Evolutionary conservation across 2,113 vertebrate genomes (phyloP), one percentile per base, ranked within the genome.

Genomic region (Phyllostomus hastatus): DNA sequence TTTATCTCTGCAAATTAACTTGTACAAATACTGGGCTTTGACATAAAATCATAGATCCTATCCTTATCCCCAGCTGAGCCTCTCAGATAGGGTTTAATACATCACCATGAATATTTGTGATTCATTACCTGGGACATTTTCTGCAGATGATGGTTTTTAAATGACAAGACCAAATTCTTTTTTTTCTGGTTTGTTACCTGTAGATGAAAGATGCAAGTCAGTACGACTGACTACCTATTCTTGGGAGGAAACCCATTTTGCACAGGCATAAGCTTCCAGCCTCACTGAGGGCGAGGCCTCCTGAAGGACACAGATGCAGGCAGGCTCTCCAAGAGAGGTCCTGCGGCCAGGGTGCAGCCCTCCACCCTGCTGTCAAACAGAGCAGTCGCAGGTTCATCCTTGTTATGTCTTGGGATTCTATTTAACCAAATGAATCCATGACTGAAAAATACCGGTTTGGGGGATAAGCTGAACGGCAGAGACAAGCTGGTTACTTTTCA

Each of bases 201-300:
- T 19, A 57, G 85, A 50, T 26, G 8, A 50, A 79, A 67, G 67
- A 72, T 72, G 10, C 41, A 66, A 82, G 33, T 81, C 66, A 33
- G 0, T 67, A 4, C 31, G 20, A 43, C 61, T 46, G 75, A 86
- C 26, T 28, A 2, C n/a, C 43, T 4, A 10, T 57, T 92, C 59
- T 66, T 41, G 61, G 35, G 48, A 81, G 41, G 38, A 84, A 15
- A 67, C 66, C 66, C n/a, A 2, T 66, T 52, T 31, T 54, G 70
- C 35, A 80, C 15, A 70, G 35, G 78, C 0, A 1, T 22, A 19
- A 61, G 31, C 38, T 22, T 81, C 41, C 78, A 88, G 10, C 33
- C 1, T 41, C 14, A 6, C 22, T 2, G 24, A 46, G 19, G 17
- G 43, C 59, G n/a, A 38, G 43, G 35, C 26, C 5, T 0, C 0